These are phyloP conservation scores for Coptodon bakossiorum DNA, from an alignment of 2,113 vertebrate species.

Conservation along the genomic window DNA sequence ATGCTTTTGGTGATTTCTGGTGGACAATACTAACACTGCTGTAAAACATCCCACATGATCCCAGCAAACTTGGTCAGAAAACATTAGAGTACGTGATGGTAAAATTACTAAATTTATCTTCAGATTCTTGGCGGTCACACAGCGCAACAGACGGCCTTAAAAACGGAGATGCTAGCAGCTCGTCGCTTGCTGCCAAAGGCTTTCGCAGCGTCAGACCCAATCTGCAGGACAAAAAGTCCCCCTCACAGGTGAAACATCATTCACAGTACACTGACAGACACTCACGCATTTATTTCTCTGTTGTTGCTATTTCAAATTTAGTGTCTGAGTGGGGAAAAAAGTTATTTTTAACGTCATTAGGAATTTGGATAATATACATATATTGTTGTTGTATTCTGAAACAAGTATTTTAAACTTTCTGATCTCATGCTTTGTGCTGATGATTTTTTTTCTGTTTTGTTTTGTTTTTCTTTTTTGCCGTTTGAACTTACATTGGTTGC, in stretches of 20 bases:
- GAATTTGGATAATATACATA: neutral
- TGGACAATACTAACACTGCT: neutral
- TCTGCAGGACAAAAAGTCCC: constrained; percentile 89
- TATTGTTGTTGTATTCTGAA: neutral
- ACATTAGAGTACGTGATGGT: neutral
- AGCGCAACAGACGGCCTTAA: constrained; percentile 77
- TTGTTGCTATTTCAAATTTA: neutral
- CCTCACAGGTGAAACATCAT: constrained; percentile 79
- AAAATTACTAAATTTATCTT: neutral
- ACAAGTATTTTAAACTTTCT: neutral
- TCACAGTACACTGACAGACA: neutral
- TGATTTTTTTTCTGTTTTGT: constrained; percentile 7
- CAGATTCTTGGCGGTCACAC: constrained; percentile 88
- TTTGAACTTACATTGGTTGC: constrained; percentile 74
- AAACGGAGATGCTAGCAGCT: constrained; percentile 85
- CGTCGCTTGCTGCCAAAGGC: constrained; percentile 93
- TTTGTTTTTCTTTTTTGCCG: constrained; percentile 2
- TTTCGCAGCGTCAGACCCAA: constrained; percentile 93
- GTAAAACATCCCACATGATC: neutral
- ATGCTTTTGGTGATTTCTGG: neutral
- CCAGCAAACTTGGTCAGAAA: neutral
- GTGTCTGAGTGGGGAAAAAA: neutral
- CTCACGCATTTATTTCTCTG: neutral
- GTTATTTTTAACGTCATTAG: neutral
- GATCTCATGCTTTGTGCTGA: constrained; percentile 1